A percentile compares a stretch with the other conserved stretches of the same genome.
phyloP scores from a whole-genome alignment of 2,113 vertebrate species.

The Hyperoodon ampullatus region DNA sequence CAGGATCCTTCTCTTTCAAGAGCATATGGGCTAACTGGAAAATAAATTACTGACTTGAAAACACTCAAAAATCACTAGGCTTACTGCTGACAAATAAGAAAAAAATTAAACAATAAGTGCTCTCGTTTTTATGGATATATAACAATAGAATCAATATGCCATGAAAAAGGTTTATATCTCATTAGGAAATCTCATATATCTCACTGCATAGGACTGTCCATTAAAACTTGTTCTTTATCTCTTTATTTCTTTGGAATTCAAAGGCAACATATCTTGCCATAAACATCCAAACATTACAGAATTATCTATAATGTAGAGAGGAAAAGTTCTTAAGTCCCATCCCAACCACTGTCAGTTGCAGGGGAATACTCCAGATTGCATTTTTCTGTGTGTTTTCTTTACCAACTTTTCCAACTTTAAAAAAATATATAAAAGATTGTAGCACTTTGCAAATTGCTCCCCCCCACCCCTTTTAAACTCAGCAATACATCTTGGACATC shows the following conservation, averaged over 20 bases:
- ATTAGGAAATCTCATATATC: constrained; percentile 43
- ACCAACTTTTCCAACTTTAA: background rate
- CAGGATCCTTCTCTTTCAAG: background rate
- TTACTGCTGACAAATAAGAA: constrained; percentile 48
- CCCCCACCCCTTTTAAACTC: background rate
- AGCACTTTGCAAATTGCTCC: background rate
- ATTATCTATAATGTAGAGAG: background rate
- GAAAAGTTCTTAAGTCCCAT: background rate
- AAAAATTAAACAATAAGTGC: constrained; percentile 8
- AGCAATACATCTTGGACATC: background rate
- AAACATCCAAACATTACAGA: background rate
- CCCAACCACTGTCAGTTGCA: background rate
- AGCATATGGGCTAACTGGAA: background rate
- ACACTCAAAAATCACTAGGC: constrained; percentile 17
- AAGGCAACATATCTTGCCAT: constrained; percentile 34
- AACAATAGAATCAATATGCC: constrained; percentile 61
- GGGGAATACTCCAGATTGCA: background rate
- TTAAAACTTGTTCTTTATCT: constrained; percentile 2
- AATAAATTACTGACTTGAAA: background rate
- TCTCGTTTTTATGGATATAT: constrained; percentile 49
- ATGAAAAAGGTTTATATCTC: constrained; percentile 62
- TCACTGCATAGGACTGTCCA: background rate
- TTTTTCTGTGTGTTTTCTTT: constrained; percentile 8
- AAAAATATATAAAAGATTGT: background rate
- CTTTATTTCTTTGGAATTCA: constrained; percentile 45